Evolutionary conservation across 2,113 vertebrate genomes (phyloP).

Genomic region (Fregata magnificens): DNA sequence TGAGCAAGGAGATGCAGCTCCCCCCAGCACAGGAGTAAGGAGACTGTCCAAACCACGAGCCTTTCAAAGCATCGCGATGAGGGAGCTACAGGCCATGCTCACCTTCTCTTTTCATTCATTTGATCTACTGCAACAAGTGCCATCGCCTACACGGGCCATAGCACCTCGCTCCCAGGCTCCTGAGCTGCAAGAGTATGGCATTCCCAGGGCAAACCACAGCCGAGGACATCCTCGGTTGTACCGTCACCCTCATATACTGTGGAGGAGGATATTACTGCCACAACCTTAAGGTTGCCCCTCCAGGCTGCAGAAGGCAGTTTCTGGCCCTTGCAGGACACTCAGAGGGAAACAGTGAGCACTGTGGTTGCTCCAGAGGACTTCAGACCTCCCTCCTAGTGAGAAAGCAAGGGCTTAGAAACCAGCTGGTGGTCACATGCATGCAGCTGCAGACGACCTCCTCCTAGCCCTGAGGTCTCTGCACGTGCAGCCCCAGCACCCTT

Average conservation of each 20-base stretch:
- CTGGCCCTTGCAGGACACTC: background rate
- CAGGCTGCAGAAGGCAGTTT: background rate
- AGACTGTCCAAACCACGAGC: background rate
- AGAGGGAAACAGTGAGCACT: background rate
- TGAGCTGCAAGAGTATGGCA: background rate
- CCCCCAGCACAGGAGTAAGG: background rate
- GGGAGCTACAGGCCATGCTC: background rate
- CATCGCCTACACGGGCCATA: background rate
- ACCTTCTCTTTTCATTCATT: background rate
- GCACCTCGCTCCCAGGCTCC: background rate
- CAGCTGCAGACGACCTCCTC: background rate
- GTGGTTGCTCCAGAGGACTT: background rate
- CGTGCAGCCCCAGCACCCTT: fast-evolving
- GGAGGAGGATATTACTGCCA: background rate
- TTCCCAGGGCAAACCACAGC: background rate
- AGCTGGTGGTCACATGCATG: background rate
- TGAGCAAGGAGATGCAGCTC: background rate
- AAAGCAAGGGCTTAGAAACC: background rate
- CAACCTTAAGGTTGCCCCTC: background rate
- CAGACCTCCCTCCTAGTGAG: background rate
- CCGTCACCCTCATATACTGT: background rate
- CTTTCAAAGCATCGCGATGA: background rate
- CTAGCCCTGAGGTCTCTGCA: background rate
- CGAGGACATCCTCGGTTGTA: background rate
- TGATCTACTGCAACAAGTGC: background rate